Percentiles rank a stretch among this genome's conserved stretches.
Conservation (phyloP, 2,113 vertebrate species). For the Ceyx melanurus region DNA sequence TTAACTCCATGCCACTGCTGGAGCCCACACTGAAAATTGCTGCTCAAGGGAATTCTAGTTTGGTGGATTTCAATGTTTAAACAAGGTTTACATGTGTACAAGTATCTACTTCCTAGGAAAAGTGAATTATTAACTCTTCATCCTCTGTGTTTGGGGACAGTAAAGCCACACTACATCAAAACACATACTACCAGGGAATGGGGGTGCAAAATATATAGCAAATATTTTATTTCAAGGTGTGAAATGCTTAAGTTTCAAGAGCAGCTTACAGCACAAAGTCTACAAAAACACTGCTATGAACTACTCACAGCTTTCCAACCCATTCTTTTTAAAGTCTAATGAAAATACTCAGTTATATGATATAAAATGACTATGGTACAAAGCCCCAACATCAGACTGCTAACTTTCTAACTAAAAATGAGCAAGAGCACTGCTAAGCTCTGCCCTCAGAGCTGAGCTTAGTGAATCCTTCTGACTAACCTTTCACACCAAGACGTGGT, state of each 20-base stretch:
- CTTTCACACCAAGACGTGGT: not conserved
- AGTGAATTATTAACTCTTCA: conserved; percentile 46
- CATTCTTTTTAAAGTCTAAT: not conserved
- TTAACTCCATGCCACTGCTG: not conserved
- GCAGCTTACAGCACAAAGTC: not conserved
- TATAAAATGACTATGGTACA: not conserved
- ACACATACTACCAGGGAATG: not conserved
- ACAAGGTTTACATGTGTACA: not conserved
- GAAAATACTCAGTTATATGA: not conserved
- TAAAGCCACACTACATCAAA: not conserved
- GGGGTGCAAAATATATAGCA: not conserved
- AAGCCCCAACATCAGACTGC: not conserved
- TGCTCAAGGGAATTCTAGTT: conserved; percentile 1
- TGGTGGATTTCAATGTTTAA: conserved; percentile 37
- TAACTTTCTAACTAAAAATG: not conserved
- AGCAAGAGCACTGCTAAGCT: not conserved
- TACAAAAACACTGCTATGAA: not conserved
- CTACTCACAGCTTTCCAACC: not conserved
- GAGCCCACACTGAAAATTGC: not conserved
- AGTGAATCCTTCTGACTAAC: not conserved
- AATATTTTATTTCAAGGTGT: not conserved
- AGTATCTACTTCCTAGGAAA: not conserved
- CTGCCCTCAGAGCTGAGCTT: not conserved
- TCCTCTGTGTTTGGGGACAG: not conserved
- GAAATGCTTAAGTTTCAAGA: not conserved